phyloP scores from a whole-genome alignment of 2,113 vertebrate species.

The Notothenia coriiceps region DNA sequence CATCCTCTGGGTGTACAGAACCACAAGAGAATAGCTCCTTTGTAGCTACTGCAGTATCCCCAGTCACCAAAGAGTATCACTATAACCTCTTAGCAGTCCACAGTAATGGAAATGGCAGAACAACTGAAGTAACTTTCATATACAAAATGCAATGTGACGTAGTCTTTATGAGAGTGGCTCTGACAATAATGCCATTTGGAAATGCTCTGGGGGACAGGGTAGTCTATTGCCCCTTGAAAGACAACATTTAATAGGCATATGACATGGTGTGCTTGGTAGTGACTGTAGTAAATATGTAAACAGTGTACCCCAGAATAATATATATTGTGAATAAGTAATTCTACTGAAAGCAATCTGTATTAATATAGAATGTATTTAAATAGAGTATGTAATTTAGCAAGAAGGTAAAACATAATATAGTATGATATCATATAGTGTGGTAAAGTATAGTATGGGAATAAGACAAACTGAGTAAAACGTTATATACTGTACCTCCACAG shows the following conservation, averaged over 20 bases:
- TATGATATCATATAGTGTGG: neutral
- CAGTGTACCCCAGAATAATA: neutral
- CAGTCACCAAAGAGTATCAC: no score
- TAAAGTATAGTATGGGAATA: neutral
- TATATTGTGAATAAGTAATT: neutral
- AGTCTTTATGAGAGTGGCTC: no score
- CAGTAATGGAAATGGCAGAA: no score
- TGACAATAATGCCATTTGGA: no score
- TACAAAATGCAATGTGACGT: no score
- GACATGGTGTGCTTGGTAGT: neutral
- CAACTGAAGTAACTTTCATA: no score
- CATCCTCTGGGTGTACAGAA: no score
- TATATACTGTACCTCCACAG: constrained; percentile 90
- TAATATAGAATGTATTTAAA: neutral
- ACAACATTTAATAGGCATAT: neutral
- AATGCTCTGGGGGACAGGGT: no score
- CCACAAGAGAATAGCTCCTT: no score
- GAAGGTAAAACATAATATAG: neutral
- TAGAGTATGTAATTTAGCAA: neutral
- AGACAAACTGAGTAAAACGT: neutral
- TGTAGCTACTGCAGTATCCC: no score
- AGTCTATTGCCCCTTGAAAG: neutral
- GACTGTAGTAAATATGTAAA: neutral
- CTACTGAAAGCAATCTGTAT: neutral
- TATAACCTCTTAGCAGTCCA: no score